A percentile compares a stretch with the other conserved stretches of the same genome.
phyloP scores from a whole-genome alignment of 2,888 invertebrate genomes.

The Scaptodrosophila latifasciaeformis region DNA sequence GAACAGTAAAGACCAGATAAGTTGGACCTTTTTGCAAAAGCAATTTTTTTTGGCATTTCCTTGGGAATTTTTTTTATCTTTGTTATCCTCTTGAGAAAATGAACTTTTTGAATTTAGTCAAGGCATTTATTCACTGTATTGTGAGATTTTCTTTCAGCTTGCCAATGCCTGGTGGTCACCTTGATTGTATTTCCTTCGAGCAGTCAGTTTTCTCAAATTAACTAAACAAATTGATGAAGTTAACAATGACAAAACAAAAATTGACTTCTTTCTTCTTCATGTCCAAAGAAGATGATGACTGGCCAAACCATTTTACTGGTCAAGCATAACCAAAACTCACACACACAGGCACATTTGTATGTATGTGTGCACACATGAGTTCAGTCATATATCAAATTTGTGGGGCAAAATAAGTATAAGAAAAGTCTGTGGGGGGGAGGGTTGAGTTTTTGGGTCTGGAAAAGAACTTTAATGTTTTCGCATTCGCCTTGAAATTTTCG shows the following conservation, averaged over 20 bases:
- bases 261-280: slow-evolving; percentile 33
- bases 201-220: slow-evolving; percentile 66
- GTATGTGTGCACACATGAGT: neutral
- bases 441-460: slow-evolving; percentile 13
- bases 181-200: slow-evolving; percentile 22
- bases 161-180: neutral
- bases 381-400: no score
- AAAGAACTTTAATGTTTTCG: slow-evolving; percentile 68
- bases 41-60: no score
- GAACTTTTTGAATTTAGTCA: no score
- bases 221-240: slow-evolving; percentile 69
- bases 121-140: no score
- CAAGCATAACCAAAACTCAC: slow-evolving; percentile 44
- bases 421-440: neutral
- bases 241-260: slow-evolving; percentile 65
- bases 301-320: slow-evolving; percentile 59
- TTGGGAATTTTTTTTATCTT: no score
- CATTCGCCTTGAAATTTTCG: slow-evolving; percentile 53
- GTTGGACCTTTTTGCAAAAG: no score
- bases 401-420: neutral
- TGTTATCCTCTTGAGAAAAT: no score
- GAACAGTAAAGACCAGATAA: no score
- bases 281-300: slow-evolving; percentile 46
- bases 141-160: no score
- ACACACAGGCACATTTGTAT: slow-evolving; percentile 1